Evolutionary conservation across 1,140 invertebrate genomes (phyloP), one percentile per base, ranked within the genome.

Genomic region (Drosophila nannoptera): DNA sequence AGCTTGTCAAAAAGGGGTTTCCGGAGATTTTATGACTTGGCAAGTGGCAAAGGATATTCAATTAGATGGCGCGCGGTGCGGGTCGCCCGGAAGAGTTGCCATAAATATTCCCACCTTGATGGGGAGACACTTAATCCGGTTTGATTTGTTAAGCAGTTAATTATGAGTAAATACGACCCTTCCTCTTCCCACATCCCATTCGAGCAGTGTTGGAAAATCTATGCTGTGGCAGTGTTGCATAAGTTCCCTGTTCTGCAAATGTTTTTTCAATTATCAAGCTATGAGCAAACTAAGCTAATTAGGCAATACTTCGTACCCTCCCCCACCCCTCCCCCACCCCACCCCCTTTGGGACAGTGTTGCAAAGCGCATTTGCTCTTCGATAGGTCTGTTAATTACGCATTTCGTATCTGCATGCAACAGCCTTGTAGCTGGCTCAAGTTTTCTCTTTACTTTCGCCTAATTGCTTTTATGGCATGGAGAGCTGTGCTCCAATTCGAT

Each of bases 401-500:
- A 43, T 14, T 43, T 12, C 38, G 9, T 42, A 55, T 42, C 5
- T 55, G 36, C 43, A 16, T 67, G 45, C 40, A 53, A 32, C n/a
- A 43, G 40, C n/a, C 12, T 12, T 14, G 38, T n/a, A 48, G 52
- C 55, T 43, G 48, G 46, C 31, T 53, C 43, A 22, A 60, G 55
- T 38, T 53, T 59, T 43, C 7, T 42, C 36, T 64, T 59, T 11
- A 46, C 50, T 54, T 45, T 52, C 42, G 14, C 33, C 32, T 61
- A 61, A 62, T 61, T 68, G 65, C 49, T 61, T 14, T 68, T 68
- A 22, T 22, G 65, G 50, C 49, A 54, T 32, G 35, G 35, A 40
- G 5, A 12, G 49, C 5, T 63, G 12, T 7, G 29, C 8, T 22
- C 22, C 32, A 66, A 59, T 65, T 58, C 68, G 32, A 70, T 65